Evolutionary conservation across 2,888 invertebrate genomes (phyloP).

Genomic region (Melieria crassipennis): DNA sequence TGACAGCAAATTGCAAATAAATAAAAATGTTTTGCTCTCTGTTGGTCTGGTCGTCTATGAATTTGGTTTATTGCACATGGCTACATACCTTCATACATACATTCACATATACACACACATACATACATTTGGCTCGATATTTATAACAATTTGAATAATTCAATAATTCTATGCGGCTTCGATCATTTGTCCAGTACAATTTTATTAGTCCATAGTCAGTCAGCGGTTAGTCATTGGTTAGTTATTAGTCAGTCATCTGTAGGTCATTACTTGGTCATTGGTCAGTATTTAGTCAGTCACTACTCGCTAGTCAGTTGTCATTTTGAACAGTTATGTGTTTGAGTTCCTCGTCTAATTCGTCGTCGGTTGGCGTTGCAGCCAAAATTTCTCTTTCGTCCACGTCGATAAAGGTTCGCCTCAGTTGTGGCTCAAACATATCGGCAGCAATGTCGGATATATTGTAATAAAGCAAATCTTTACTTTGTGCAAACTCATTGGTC

Average conservation of each 20-base stretch:
- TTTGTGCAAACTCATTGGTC: neutral
- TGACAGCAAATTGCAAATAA: no score
- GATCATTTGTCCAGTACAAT: no score
- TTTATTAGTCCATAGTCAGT: no score
- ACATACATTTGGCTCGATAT: no score
- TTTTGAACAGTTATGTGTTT: neutral
- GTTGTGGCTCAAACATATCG: conserved; percentile 49
- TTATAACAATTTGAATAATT: no score
- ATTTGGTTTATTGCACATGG: no score
- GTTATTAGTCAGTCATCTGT: neutral
- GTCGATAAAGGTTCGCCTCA: conserved; percentile 45
- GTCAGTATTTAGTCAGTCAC: neutral
- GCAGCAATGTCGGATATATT: conserved; percentile 41
- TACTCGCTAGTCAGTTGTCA: neutral
- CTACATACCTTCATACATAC: no score
- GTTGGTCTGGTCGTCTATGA: no score
- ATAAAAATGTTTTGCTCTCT: no score
- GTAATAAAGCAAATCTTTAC: conserved; percentile 24
- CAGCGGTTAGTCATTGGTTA: neutral
- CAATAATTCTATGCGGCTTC: no score
- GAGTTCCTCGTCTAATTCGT: neutral
- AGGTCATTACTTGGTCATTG: neutral
- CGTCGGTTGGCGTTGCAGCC: conserved; percentile 1
- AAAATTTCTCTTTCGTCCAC: conserved; percentile 10
- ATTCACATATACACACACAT: no score